These are phyloP conservation scores for Orchesellides sinensis DNA, from an alignment of 2,888 invertebrate genomes.

Conservation along the genomic window DNA sequence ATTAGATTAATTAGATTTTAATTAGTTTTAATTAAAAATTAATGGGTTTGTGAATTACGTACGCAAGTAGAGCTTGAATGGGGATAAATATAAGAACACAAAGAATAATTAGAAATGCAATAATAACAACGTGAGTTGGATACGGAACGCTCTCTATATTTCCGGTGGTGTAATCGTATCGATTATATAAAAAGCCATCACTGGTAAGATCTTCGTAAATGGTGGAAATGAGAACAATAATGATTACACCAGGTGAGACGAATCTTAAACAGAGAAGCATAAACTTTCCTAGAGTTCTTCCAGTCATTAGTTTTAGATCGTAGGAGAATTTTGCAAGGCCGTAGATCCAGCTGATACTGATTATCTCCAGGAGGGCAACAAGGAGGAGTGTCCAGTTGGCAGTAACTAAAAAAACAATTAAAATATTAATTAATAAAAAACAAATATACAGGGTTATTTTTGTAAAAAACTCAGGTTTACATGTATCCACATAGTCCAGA, in stretches of 20 bases:
- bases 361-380: constrained; percentile 55
- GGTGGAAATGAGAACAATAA: constrained; percentile 35
- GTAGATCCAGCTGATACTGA: constrained; percentile 58
- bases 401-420: too few relatives aligned
- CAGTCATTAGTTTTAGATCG: constrained; percentile 61
- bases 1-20: too few relatives aligned
- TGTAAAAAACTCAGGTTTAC: too few relatives aligned
- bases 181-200: constrained; percentile 20
- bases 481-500: constrained; percentile 54
- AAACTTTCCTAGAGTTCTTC: constrained; percentile 42
- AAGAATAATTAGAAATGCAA: constrained; percentile 33
- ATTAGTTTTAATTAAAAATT: too few relatives aligned
- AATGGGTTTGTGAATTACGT: background rate
- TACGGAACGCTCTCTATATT: constrained; percentile 11
- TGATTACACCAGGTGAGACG: constrained; percentile 47
- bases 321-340: constrained; percentile 57
- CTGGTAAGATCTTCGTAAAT: constrained; percentile 20
- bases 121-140: constrained; percentile 15
- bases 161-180: background rate
- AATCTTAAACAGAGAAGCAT: constrained; percentile 60
- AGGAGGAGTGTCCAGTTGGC: constrained; percentile 62
- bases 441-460: too few relatives aligned
- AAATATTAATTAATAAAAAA: too few relatives aligned
- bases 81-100: constrained; percentile 40
- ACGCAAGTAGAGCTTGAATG: constrained; percentile 35